These are phyloP conservation scores for Andrena bicolor DNA, from an alignment of 2,888 invertebrate species.

Conservation along the genomic window DNA sequence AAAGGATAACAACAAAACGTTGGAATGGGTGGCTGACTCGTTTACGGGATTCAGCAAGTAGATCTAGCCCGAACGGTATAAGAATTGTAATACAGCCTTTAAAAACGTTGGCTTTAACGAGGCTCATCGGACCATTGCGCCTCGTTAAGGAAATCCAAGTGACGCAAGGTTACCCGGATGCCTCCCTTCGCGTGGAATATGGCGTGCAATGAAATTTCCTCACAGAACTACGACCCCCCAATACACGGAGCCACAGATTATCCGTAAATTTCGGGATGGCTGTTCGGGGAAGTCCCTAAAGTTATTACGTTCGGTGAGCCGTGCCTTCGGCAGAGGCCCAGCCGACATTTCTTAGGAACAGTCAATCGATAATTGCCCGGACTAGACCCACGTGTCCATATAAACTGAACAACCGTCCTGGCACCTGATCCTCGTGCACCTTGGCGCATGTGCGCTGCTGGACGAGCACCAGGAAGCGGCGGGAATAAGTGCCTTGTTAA, in stretches of 20 bases:
- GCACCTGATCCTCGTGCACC: constrained; percentile 52
- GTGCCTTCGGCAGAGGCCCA: constrained; percentile 42
- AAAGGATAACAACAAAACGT: constrained; percentile 62
- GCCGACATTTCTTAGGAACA: constrained; percentile 63
- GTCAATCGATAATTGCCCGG: constrained; percentile 69
- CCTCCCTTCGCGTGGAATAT: constrained; percentile 4
- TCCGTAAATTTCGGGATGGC: constrained; percentile 65
- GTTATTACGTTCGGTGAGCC: constrained; percentile 64
- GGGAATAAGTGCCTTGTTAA: constrained; percentile 10
- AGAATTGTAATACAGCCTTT: not conserved
- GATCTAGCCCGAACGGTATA: not conserved
- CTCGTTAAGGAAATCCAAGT: constrained; percentile 35
- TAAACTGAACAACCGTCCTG: constrained; percentile 42
- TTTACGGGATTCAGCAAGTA: constrained; percentile 38
- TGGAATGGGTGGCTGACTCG: constrained; percentile 2
- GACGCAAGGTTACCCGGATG: constrained; percentile 21
- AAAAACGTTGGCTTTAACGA: not conserved
- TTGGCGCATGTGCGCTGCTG: constrained; percentile 28
- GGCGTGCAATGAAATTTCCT: constrained; percentile 21
- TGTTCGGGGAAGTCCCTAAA: constrained; percentile 67
- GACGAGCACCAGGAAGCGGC: constrained; percentile 2
- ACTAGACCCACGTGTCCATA: constrained; percentile 52
- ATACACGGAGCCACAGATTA: constrained; percentile 58
- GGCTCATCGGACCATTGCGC: constrained; percentile 29
- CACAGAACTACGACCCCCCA: not conserved